Evolutionary conservation across 2,113 vertebrate genomes (phyloP).

Genomic region (Paraplagusia blochii): DNA sequence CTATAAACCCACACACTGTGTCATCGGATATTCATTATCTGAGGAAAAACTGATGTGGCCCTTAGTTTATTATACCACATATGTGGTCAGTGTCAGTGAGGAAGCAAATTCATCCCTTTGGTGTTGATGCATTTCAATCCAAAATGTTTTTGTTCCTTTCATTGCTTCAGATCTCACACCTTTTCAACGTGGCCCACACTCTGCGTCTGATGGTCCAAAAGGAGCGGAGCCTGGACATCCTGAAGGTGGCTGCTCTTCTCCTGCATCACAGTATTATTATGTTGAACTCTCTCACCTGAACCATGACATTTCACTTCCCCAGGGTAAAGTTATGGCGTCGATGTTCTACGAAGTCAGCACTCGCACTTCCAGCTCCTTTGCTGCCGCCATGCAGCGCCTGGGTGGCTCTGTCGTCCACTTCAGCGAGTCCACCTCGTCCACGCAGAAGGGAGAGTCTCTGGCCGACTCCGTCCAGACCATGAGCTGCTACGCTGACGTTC

Average conservation of each 20-base stretch:
- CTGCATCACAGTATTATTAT: too few relatives aligned
- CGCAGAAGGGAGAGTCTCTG: slow-evolving; percentile 94
- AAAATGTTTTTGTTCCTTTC: neutral
- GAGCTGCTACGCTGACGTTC: slow-evolving; percentile 91
- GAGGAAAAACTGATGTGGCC: too few relatives aligned
- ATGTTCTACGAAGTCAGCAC: slow-evolving; percentile 99
- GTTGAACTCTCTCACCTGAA: too few relatives aligned
- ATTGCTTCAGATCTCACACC: slow-evolving; percentile 83
- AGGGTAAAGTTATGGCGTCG: slow-evolving; percentile 97
- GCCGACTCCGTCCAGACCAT: slow-evolving; percentile 93
- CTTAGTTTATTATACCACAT: too few relatives aligned
- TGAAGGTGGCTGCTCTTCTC: slow-evolving; percentile 78
- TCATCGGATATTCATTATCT: too few relatives aligned
- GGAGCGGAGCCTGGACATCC: slow-evolving; percentile 89
- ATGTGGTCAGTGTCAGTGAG: too few relatives aligned
- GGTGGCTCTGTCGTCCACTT: slow-evolving; percentile 91
- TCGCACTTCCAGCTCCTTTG: slow-evolving; percentile 91
- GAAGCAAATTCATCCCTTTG: too few relatives aligned
- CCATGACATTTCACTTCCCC: neutral
- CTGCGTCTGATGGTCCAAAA: slow-evolving; percentile 94
- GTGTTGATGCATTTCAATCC: neutral
- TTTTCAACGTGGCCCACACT: slow-evolving; percentile 90
- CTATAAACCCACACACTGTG: too few relatives aligned
- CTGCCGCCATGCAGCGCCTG: slow-evolving; percentile 90
- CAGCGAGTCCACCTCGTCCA: slow-evolving; percentile 88